A percentile compares a stretch with the other conserved stretches of the same genome.
These are phyloP conservation scores for Xiphorhynchus elegans DNA, from an alignment of 2,113 vertebrate species.

Conservation along the genomic window DNA sequence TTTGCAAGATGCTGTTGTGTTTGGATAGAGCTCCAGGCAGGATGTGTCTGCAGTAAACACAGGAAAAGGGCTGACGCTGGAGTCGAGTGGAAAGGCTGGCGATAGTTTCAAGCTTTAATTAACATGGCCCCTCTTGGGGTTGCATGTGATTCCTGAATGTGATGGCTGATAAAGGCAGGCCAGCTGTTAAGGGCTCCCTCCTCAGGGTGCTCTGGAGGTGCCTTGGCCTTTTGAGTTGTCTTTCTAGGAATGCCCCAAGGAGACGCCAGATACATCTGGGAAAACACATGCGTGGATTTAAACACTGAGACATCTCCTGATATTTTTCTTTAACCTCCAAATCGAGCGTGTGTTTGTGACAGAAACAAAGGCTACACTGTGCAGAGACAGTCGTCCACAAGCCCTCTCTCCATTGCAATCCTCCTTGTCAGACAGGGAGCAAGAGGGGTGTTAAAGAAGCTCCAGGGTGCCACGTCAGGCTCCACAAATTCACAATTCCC, in stretches of 20 bases:
- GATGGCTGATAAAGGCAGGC: background rate
- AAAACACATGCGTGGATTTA: background rate
- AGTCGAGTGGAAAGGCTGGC: background rate
- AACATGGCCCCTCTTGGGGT: background rate
- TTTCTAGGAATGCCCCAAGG: background rate
- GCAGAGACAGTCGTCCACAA: background rate
- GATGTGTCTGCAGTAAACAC: conserved; percentile 59
- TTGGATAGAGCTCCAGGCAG: conserved; percentile 36
- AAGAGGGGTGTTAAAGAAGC: background rate
- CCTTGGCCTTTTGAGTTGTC: background rate
- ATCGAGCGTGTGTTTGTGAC: background rate
- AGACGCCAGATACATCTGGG: background rate
- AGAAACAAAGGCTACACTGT: background rate
- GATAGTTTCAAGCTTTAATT: conserved; percentile 9
- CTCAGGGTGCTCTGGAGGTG: background rate
- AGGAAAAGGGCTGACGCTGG: conserved; percentile 53
- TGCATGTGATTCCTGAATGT: background rate
- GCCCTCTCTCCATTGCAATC: background rate
- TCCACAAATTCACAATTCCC: background rate
- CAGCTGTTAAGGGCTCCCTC: background rate
- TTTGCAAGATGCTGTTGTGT: conserved; percentile 29
- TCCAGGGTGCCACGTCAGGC: background rate
- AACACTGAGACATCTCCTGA: background rate
- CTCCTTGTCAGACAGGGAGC: background rate
- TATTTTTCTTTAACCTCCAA: background rate